phyloP scores from a whole-genome alignment of 2,113 vertebrate genomes.

The Ictalurus punctatus region DNA sequence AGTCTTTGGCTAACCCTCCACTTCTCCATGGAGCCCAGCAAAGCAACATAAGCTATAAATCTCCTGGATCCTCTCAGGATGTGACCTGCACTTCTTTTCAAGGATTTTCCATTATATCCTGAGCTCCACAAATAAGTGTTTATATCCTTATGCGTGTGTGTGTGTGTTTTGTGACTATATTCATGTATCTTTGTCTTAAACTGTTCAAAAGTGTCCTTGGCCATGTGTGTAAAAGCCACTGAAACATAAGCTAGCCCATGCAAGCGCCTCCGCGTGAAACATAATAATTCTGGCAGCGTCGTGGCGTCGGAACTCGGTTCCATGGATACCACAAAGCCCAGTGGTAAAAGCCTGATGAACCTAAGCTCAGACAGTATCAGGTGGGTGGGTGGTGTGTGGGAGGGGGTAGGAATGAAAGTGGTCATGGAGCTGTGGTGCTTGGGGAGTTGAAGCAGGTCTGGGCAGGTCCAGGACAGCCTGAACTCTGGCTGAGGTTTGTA shows the following conservation, averaged over 20 bases:
- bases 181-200: slow-evolving; percentile 28
- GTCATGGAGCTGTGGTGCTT: slow-evolving; percentile 13
- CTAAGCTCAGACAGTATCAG: slow-evolving; percentile 30
- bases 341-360: slow-evolving; percentile 28
- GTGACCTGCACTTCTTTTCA: slow-evolving; percentile 45
- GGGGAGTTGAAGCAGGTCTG: slow-evolving; percentile 30
- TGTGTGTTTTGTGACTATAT: slow-evolving; percentile 8
- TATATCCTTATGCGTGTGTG: slow-evolving; percentile 44
- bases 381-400: background rate
- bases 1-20: slow-evolving; percentile 48
- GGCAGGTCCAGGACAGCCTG: slow-evolving; percentile 21
- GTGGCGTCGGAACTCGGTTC: background rate
- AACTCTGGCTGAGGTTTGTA: slow-evolving; percentile 20
- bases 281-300: slow-evolving; percentile 27
- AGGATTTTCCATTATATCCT: slow-evolving; percentile 42
- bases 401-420: background rate
- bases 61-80: slow-evolving; percentile 42
- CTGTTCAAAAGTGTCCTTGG: slow-evolving; percentile 22
- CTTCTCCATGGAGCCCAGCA: slow-evolving; percentile 30
- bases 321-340: slow-evolving; percentile 8
- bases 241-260: slow-evolving; percentile 41
- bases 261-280: slow-evolving; percentile 40
- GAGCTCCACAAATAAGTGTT: slow-evolving; percentile 36
- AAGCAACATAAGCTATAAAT: slow-evolving; percentile 49
- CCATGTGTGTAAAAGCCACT: slow-evolving; percentile 23